Evolutionary conservation across 2,113 vertebrate species (phyloP), one percentile per base, ranked within the genome.

Genomic region (Mionectes macconnelli): DNA sequence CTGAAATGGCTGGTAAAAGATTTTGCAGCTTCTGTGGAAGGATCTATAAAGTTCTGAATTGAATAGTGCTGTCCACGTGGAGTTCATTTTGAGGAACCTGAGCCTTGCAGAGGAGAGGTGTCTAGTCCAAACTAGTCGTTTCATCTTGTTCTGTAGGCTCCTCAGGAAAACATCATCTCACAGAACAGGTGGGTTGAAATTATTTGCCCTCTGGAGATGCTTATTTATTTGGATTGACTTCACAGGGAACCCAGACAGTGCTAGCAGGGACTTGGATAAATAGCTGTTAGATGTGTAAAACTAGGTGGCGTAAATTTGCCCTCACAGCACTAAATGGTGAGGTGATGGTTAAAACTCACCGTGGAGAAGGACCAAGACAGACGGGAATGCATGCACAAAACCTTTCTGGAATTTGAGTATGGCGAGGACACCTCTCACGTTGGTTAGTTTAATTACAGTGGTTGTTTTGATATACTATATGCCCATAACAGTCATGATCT

Each of bases 171-270:
- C 64, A 82, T 56, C 57, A 52, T 84, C 77, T 94, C 27, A 0
- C 73, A 63, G 45, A 94, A 78, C 50, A 92, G 87, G 76, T 92
- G 91, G 93, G 89, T 87, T 89, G 86, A 96, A 97, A 91, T 94
- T 95, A 96, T 95, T 95, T 97, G 93, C 96, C 96, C 94, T 95
- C 91, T 92, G 94, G 96, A 93, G 73, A 52, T 5, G 14, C 39
- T 67, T 90, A 47, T 89, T 94, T 90, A 89, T 81, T 96, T 97
- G 95, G 96, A 94, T 81, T 94, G 69, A 95, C 95, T 97, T 97
- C 96, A 97, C 86, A 97, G 86, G 84, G 55, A 94, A 37, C 86
- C 73, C 56, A 89, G 83, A 33, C 75, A 70, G 73, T 92, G 68
- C 92, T 94, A 87, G 83, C 83, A 84, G 73, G 64, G 76, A 81